Evolutionary conservation across 2,888 invertebrate genomes (phyloP), one percentile per base, ranked within the genome.

Genomic region (Pachymerium ferrugineum): DNA sequence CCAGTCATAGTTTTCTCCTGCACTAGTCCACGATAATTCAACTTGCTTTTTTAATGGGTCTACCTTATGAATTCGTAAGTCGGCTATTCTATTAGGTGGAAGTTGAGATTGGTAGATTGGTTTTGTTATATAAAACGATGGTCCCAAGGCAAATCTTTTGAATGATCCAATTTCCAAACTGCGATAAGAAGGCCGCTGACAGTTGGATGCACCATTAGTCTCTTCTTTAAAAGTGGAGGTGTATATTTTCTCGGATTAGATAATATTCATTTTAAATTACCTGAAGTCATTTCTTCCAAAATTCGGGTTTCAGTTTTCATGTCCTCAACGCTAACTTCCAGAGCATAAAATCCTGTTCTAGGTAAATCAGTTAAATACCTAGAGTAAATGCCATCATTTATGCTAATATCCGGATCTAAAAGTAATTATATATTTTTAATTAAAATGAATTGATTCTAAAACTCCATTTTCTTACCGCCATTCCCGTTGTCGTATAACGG

Each of bases 1-100:
- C 54, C 77, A 77, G 75, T 82, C 82, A 70, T 78, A 79, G 75
- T 82, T 80, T 67, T 80, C 81, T 71, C 83, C 88, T 0, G 88
- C 87, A 2, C 87, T 85, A 0, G 88, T 87, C 87, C 88, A 88
- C 0, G 83, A 82, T 8, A 88, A 80, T n/a, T 85, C 82, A 1
- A 85, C 82, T 74, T 85, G 85, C 42, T 84, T 84, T 77, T 85
- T 84, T 29, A 84, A 82, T 0, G 83, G 80, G 19, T 85, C 78
- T 0, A 85, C 80, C 25, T 38, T 47, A 1, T 85, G 83, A 0
- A 84, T 85, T 70, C 81, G 80, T 14, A 88, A 80, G 80, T 88
- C 87, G 0, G 86, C 86, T 38, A 88, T 85, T 29, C 86, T 81
- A 1, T 86, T 85, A 0, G 85, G 85, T 5, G 83, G 80, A 70